Evolutionary conservation across 1,140 invertebrate genomes (phyloP), one percentile per base, ranked within the genome.

Genomic region (Brachionus paranguensis): DNA sequence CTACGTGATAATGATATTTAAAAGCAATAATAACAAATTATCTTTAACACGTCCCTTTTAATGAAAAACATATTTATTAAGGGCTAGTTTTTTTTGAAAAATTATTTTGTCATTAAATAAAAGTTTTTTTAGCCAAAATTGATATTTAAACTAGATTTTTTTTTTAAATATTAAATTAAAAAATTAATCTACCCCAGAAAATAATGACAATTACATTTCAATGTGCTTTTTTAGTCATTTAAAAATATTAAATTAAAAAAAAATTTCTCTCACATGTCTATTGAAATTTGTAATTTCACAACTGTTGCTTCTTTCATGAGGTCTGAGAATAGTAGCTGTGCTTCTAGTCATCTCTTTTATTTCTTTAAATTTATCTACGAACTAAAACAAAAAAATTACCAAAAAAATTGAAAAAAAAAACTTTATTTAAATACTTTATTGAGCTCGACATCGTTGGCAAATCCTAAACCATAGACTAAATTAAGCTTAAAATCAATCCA

Each of bases 321-420:
- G 78, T 41, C 78, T 60, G 29, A 60, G 37, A 12, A 81, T 45
- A 14, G 47, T 64, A 27, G 43, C 14, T 3, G 50, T 24, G 17
- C 60, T 87, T 12, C 90, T 86, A 6, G 95, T 96, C 33, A 95
- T 94, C 84, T 98, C 96, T 90, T 98, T 98, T 17, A 99, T 95
- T 90, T 98, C 96, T 91, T 97, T 95, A 89, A 99, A 99, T 89
- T 98, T 98, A 89, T 98, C 96, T 86, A 98, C 96, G 90, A 99
- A 99, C 95, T 96, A 86, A 47, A 85, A 79, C 85, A 11, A 45
- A 85, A 83, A 68, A 70, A 55, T 47, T 55, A 1, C 12, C 41
- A 17, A 24, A 70, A 27, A 68, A 33, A 1, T 53, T 14, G 83
- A 76, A 41, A 45, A 24, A 64, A 55, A 20, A 60, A 60, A 83